Base-by-base conservation (phyloP, 2,113 vertebrate species). In the Alouatta palliata region DNA sequence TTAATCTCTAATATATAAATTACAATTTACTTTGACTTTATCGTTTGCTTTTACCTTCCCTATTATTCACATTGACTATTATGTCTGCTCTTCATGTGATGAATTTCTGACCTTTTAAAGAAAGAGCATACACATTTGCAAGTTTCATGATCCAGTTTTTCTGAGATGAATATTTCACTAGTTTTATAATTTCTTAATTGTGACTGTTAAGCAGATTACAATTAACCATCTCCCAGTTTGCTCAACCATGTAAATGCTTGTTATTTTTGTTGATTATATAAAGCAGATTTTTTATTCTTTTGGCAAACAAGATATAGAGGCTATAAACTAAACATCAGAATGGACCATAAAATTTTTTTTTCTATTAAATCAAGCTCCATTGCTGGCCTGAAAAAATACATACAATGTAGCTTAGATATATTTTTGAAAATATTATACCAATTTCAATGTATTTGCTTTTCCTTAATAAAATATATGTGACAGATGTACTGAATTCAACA, bases 261-360 rank as follows among this genome's bases (percentile, higher is more conserved):
- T 96, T 97, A 93, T 98, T 96, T 97, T 97, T 93, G 91, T 91
- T 96, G 80, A 95, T 97, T 95, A 95, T 94, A 80, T 76, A 96
- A 97, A 97, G 45, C 86, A 96, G 91, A 89, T 19, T 98, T 95
- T 97, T 96, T 96, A 97, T 94, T 77, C 73, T 94, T 97, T 95
- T 97, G 91, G 95, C 90, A 97, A 95, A 96, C 37, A 92, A 82
- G 54, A 90, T 64, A 87, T 30, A 82, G 64, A 94, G 47, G 32
- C 79, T 89, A 64, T 94, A 97, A 96, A 96, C 91, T 89, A 87
- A 93, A 83, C 45, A 87, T 68, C 92, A 97, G 95, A 95, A 97
- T 84, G 49, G 68, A 6, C 23, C 56, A 96, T 97, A 93, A 96
- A 86, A 70, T 75, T 86, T 95, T 52, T 52, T 52, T 64, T 96